Conservation (phyloP, 2,113 vertebrate genomes). For the Lasiurus borealis region DNA sequence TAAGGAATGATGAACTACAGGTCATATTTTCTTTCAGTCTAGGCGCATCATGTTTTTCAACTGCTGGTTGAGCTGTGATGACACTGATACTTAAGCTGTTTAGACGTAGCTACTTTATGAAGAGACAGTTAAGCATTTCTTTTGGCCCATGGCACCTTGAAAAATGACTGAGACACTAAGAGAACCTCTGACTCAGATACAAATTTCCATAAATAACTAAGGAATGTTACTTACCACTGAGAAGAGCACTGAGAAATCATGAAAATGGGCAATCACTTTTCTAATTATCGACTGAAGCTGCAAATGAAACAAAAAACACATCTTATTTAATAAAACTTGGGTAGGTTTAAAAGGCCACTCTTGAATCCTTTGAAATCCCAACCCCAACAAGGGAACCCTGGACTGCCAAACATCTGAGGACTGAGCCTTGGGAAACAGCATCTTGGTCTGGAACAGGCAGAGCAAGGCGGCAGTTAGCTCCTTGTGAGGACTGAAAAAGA, state of each 20-base stretch:
- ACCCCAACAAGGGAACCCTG: not conserved
- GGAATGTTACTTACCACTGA: constrained; percentile 92
- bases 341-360: not conserved
- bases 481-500: not conserved
- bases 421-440: not conserved
- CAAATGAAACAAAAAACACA: constrained; percentile 40
- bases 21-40: not conserved
- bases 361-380: not conserved
- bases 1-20: not conserved
- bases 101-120: not conserved
- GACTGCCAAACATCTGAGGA: not conserved
- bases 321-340: not conserved
- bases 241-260: constrained; percentile 97
- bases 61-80: not conserved
- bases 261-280: constrained; percentile 94
- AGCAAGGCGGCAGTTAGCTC: not conserved
- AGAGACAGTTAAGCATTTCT: not conserved
- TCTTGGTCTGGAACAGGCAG: not conserved
- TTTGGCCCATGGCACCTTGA: not conserved
- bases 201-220: constrained; percentile 52
- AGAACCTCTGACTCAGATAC: not conserved
- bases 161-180: not conserved
- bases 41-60: not conserved
- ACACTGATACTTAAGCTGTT: not conserved
- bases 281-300: constrained; percentile 96